Evolutionary conservation across 2,888 invertebrate genomes (phyloP).

Genomic region (Ryuthela nishihirai): DNA sequence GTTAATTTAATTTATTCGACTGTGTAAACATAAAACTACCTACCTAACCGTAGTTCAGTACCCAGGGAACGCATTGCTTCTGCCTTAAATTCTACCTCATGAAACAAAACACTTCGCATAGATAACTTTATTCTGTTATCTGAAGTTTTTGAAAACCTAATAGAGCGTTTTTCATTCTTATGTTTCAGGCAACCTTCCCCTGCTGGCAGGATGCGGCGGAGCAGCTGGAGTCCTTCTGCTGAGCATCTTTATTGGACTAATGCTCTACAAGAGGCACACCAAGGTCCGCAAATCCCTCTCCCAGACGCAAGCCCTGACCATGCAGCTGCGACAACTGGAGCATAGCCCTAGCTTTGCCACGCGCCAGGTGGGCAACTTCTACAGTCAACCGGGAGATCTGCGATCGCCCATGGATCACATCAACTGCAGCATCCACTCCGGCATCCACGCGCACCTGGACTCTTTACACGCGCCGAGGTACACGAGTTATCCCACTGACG

Average conservation of each 20-base stretch:
- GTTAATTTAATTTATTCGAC: too few species aligned
- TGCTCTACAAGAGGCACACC: slow-evolving; percentile 12
- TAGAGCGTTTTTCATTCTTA: neutral
- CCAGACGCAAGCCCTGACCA: slow-evolving; percentile 34
- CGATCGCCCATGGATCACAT: slow-evolving; percentile 2
- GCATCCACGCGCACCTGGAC: slow-evolving; percentile 4
- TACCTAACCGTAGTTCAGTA: too few species aligned
- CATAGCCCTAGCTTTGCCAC: slow-evolving; percentile 41
- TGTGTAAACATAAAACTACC: too few species aligned
- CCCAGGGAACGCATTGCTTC: too few species aligned
- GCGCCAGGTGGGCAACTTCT: slow-evolving; percentile 15
- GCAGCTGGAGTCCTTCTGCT: slow-evolving; percentile 10
- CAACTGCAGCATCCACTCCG: slow-evolving; percentile 21
- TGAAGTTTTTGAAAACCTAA: too few species aligned
- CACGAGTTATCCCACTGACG: slow-evolving; percentile 22
- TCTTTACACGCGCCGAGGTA: slow-evolving; percentile 6
- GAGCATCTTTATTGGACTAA: slow-evolving; percentile 2
- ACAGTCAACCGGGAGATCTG: slow-evolving; percentile 6
- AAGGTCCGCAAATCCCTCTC: slow-evolving; percentile 20
- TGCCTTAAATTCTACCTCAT: too few species aligned
- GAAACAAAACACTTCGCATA: too few species aligned
- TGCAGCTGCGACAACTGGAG: slow-evolving; percentile 43
- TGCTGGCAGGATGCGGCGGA: slow-evolving; percentile 32
- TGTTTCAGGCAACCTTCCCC: slow-evolving; percentile 28
- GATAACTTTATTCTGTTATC: too few species aligned